Percentiles rank a stretch among this genome's conserved stretches.
Conservation (phyloP, 2,888 invertebrate species). For the Scaeva pyrastri region DNA sequence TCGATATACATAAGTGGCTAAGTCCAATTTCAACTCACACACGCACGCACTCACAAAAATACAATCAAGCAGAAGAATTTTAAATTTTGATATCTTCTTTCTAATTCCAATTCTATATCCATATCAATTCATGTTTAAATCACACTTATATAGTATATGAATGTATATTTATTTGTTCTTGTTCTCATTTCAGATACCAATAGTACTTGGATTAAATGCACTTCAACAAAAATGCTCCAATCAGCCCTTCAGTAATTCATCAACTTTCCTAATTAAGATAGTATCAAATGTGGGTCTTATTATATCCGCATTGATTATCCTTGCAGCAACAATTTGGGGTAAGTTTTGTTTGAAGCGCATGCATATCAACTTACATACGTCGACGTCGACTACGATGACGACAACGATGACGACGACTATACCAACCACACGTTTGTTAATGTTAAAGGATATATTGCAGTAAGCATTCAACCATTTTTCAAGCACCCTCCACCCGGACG, state of each 20-base stretch:
- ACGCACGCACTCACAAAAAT: neutral
- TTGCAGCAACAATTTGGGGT: conserved; percentile 81
- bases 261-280: conserved; percentile 78
- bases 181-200: conserved; percentile 80
- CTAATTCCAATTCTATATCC: neutral
- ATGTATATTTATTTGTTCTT: conserved; percentile 58
- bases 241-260: conserved; percentile 78
- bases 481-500: conserved; percentile 28
- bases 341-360: conserved; percentile 77
- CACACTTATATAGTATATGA: neutral
- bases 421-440: neutral
- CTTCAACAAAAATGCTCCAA: conserved; percentile 79
- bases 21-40: conserved; percentile 20
- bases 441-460: conserved; percentile 27
- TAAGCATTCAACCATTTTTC: conserved; percentile 46
- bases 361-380: conserved; percentile 17
- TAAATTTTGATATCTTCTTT: neutral
- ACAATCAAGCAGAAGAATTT: neutral
- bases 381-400: too few species aligned
- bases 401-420: neutral
- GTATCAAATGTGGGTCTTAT: conserved; percentile 82
- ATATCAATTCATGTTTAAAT: neutral
- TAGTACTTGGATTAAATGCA: conserved; percentile 78
- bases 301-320: conserved; percentile 79
- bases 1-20: conserved; percentile 6